Base-by-base conservation (phyloP, 2,113 vertebrate species). In the Cyprinodon brontotheroides region DNA sequence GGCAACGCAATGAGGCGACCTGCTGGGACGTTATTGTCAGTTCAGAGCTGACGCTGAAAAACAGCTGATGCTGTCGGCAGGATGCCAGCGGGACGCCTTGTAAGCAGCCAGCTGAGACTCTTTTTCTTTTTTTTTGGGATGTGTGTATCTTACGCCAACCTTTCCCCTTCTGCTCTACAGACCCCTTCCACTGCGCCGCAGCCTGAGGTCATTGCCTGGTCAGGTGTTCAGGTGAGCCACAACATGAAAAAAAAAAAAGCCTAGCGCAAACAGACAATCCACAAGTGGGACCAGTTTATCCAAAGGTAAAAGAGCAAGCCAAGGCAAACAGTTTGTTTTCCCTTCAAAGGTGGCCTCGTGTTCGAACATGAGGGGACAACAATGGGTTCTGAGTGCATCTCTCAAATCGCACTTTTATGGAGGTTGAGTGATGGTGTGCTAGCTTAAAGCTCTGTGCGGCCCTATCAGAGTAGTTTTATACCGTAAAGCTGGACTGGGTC, bases 11-110 rank as follows among this genome's bases (percentile, higher is more conserved):
- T 75, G 91, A 90, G 95, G 92, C 86, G 43, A 85, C 97, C 96
- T 84, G 94, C 96, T 95, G 97, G 86, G 95, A 94, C 90, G 93
- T 93, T 95, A 96, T 98, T 97, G 95, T 96, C 83, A 74, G 92
- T 87, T 90, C 83, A 57, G 92, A 92, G 94, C 92, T 88, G 88
- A 95, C 93, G 95, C 95, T 92, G 95, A 96, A 94, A 96, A 98
- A 97, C 97, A 99, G 97, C 98, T 98, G 97, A 98, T 96, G 94
- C 83, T 95, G 96, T 96, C 95, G 93, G 96, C 95, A 93, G 93
- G 94, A 95, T 92, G 92, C 91, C 96, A 93, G 94, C 93, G 93
- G 95, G 96, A 94, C 93, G 94, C 91, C 97, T 96, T 98, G 96
- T 96, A 96, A 97, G 96, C 94, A 94, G 95, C 96, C 93, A 94